Percentiles rank a stretch among this genome's conserved stretches.
Conservation (phyloP, 2,113 vertebrate species). For the Antechinus flavipes region DNA sequence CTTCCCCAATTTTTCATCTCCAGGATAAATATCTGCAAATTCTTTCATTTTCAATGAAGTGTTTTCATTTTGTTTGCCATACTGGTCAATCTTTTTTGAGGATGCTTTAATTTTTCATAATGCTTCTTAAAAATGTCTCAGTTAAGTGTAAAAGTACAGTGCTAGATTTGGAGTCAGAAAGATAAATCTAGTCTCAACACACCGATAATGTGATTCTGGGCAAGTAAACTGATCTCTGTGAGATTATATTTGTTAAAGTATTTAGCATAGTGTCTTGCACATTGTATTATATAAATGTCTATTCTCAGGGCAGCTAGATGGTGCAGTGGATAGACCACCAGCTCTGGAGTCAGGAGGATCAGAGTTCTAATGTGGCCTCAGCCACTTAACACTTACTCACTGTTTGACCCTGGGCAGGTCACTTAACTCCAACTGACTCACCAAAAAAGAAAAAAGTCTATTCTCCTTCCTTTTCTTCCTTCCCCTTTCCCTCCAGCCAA, state of each 20-base stretch:
- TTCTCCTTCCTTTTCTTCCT: not conserved
- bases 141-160: not conserved
- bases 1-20: not conserved
- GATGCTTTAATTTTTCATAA: not conserved
- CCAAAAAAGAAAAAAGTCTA: too few relatives aligned
- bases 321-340: too few relatives aligned
- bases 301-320: not conserved
- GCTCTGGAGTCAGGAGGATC: too few relatives aligned
- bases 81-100: not conserved
- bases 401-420: too few relatives aligned
- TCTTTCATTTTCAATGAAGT: not conserved
- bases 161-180: not conserved
- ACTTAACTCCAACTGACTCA: too few relatives aligned
- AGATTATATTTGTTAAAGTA: not conserved
- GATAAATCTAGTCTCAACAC: not conserved
- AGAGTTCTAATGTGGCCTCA: too few relatives aligned
- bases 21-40: not conserved
- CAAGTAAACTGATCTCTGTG: not conserved
- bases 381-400: too few relatives aligned
- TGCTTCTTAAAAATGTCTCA: not conserved
- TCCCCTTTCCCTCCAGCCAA: not conserved
- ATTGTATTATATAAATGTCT: not conserved
- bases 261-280: not conserved
- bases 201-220: not conserved
- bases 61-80: not conserved